Conservation (phyloP, 2,888 invertebrate genomes). For the Uloborus plumipes region DNA sequence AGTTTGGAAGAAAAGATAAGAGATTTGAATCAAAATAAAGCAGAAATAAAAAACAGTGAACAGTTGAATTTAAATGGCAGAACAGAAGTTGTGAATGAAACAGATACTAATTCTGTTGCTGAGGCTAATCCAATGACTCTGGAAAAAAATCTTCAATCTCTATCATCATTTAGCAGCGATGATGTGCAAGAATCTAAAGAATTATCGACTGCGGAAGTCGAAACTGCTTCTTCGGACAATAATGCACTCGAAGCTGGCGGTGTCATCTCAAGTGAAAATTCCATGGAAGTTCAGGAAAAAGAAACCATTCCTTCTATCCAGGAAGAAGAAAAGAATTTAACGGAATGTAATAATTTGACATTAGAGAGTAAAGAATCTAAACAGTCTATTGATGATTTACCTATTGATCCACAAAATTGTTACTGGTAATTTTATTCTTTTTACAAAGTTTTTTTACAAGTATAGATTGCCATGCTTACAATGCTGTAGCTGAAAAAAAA, state of each 20-base stretch:
- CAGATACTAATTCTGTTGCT: too few species aligned
- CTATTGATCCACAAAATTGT: constrained; percentile 46
- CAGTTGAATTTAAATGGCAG: too few species aligned
- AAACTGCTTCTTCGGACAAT: not conserved
- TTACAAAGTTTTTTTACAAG: not conserved
- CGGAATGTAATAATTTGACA: constrained; percentile 1
- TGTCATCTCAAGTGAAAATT: constrained; percentile 20
- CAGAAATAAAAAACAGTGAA: too few species aligned
- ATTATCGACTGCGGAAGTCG: too few species aligned
- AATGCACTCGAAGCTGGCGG: not conserved
- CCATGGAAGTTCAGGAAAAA: constrained; percentile 36
- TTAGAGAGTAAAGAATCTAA: constrained; percentile 57
- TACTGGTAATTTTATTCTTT: constrained; percentile 49
- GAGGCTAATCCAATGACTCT: too few species aligned
- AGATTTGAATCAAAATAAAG: too few species aligned
- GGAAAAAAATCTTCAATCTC: too few species aligned
- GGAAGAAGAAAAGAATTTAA: constrained; percentile 13
- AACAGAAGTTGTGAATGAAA: too few species aligned
- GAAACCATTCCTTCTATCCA: not conserved
- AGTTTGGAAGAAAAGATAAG: too few species aligned
- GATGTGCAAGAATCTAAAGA: not conserved
- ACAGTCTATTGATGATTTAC: constrained; percentile 46
- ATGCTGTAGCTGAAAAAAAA: too few species aligned
- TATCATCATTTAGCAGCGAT: constrained; percentile 3
- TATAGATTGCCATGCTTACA: too few species aligned